A percentile compares a stretch with the other conserved stretches of the same genome.
Conservation (phyloP, 2,113 vertebrate species). For the Cheirogaleus medius region DNA sequence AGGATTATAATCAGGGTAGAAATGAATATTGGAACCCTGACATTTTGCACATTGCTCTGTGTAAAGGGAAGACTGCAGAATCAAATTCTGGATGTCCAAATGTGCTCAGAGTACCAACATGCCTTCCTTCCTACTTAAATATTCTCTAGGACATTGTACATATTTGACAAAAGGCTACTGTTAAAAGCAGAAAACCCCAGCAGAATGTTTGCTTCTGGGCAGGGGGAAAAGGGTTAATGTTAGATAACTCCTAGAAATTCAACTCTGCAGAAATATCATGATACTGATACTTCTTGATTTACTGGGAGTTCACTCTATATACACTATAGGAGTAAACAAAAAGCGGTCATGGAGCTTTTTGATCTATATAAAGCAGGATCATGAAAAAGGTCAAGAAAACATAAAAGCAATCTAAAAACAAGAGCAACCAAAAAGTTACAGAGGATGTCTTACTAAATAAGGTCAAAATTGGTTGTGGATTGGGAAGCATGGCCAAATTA, state of each 20-base stretch:
- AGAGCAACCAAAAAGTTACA: constrained; percentile 29
- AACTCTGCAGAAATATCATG: not conserved
- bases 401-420: not conserved
- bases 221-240: not conserved
- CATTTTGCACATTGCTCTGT: constrained; percentile 83
- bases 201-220: constrained; percentile 55
- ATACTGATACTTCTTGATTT: constrained; percentile 30
- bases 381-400: constrained; percentile 23
- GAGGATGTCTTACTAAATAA: constrained; percentile 17
- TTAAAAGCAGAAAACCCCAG: constrained; percentile 54
- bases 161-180: constrained; percentile 68
- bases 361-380: not conserved
- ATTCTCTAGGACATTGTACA: constrained; percentile 68
- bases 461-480: constrained; percentile 2
- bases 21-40: constrained; percentile 83
- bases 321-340: not conserved
- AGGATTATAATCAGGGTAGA: constrained; percentile 84
- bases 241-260: constrained; percentile 56
- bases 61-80: constrained; percentile 79
- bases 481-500: constrained; percentile 5
- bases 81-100: constrained; percentile 81
- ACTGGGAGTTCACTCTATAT: not conserved
- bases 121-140: constrained; percentile 68
- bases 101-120: constrained; percentile 79
- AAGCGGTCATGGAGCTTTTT: not conserved